These are phyloP conservation scores for Meteorus sp. DNA, from an alignment of 1,140 invertebrate species.

Conservation along the genomic window DNA sequence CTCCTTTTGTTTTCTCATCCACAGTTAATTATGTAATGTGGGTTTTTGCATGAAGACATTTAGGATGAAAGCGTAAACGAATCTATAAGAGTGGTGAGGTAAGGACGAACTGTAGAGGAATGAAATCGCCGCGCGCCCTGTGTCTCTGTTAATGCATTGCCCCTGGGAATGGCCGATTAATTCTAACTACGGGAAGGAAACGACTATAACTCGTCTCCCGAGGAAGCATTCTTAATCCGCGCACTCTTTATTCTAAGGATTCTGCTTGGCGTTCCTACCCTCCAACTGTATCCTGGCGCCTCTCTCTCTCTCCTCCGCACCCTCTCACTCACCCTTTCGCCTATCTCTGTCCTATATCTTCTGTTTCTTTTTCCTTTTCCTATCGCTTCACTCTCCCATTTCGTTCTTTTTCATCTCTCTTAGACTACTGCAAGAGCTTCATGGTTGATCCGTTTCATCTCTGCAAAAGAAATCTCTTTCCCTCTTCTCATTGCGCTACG, in stretches of 20 bases:
- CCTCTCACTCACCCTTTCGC: neutral
- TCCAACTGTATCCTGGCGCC: constrained; percentile 7
- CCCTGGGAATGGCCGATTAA: constrained; percentile 57
- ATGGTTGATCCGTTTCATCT: constrained; percentile 35
- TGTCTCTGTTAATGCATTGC: constrained; percentile 56
- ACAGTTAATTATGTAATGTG: no score
- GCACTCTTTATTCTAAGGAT: constrained; percentile 53
- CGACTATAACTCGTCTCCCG: constrained; percentile 58
- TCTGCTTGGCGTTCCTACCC: constrained; percentile 27
- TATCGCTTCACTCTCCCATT: constrained; percentile 22
- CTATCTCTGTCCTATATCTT: constrained; percentile 15
- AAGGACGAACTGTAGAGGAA: neutral
- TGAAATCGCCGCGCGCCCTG: constrained; percentile 31
- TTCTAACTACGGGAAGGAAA: constrained; percentile 57
- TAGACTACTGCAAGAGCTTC: constrained; percentile 19
- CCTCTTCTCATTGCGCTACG: constrained; percentile 11
- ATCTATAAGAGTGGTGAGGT: neutral
- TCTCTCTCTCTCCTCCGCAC: constrained; percentile 5
- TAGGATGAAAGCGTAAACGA: no score
- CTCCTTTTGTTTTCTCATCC: no score
- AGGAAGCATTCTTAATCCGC: constrained; percentile 59
- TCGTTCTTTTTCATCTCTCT: constrained; percentile 16
- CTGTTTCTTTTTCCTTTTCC: constrained; percentile 21
- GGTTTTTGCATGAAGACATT: no score
- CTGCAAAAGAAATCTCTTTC: constrained; percentile 38